Evolutionary conservation across 2,113 vertebrate genomes (phyloP), one percentile per base, ranked within the genome.

Genomic region (Bufo bufo): DNA sequence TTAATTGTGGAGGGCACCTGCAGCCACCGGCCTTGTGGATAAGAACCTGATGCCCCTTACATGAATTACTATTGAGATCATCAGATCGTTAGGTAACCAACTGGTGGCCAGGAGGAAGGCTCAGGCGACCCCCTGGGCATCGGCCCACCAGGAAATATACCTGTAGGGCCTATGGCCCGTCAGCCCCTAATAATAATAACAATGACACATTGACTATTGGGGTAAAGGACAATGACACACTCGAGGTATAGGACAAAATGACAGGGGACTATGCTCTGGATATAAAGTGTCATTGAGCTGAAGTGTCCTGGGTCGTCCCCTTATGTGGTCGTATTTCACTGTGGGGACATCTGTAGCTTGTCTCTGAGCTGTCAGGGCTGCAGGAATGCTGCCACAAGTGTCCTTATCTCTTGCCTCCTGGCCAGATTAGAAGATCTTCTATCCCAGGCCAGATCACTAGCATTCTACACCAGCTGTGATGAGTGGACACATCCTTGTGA

Each of bases 391-490:
- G 19, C 20, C 33, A 12, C 74, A 69, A 54, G 50, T 81, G 50
- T 59, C 50, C 19, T 87, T 87, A 74, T 82, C 85, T 79, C 20
- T 14, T 74, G 54, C 59, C 45, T 86, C 16, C 50, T 45, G 8
- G 47, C 52, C 61, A 87, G 86, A 87, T 87, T 72, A 81, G 63
- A 58, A 52, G 12, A 63, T 20, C 61, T 56, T 87, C 33, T 63
- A 79, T 47, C 85, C 56, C 33, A 65, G 84, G 47, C 43, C 61
- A 49, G 49, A 66, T 69, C 59, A 45, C 45, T 23, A 69, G n/a
- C 47, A 66, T 69, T 75, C 85, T 61, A 78, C 75, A 78, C 49
- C 20, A 14, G 52, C 52, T 56, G 52, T 56, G 50, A 79, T 79
- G 50, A 78, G 49, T n/a, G 74, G 49, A 23, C 14, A 14, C 52